phyloP scores from a whole-genome alignment of 2,888 invertebrate genomes.

The Eupithecia subumbrata region DNA sequence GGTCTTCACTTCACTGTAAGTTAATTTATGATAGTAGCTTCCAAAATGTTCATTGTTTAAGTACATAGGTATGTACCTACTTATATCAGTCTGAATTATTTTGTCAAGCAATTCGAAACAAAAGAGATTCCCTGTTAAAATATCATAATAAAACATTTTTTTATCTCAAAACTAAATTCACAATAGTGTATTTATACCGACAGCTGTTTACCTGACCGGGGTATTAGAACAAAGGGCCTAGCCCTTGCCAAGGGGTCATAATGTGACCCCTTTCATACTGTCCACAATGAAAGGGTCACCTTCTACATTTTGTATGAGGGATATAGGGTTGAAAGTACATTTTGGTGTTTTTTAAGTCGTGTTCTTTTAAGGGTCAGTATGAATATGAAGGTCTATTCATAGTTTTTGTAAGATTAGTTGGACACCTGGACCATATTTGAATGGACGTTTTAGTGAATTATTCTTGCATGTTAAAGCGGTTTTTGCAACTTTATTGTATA shows the following conservation, averaged over 20 bases:
- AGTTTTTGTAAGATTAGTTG: conserved; percentile 54
- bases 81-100: background rate
- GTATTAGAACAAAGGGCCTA: conserved; percentile 36
- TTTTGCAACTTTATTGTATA: background rate
- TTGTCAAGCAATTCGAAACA: background rate
- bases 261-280: conserved; percentile 33
- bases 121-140: background rate
- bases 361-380: conserved; percentile 18
- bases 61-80: too few species aligned
- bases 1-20: too few species aligned
- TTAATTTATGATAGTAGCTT: background rate
- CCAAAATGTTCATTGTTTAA: background rate
- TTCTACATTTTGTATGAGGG: conserved; percentile 2
- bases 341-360: conserved; percentile 16
- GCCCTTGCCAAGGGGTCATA: conserved; percentile 57
- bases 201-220: conserved; percentile 46
- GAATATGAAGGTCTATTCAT: conserved; percentile 47
- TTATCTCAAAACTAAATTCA: conserved; percentile 34
- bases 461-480: background rate
- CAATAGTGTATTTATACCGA: conserved; percentile 29
- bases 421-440: conserved; percentile 69
- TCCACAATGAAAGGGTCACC: conserved; percentile 20
- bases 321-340: conserved; percentile 9
- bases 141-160: conserved; percentile 7
- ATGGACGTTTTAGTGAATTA: conserved; percentile 31